These are phyloP conservation scores for Laticauda colubrina DNA, from an alignment of 2,113 vertebrate species.

Conservation along the genomic window DNA sequence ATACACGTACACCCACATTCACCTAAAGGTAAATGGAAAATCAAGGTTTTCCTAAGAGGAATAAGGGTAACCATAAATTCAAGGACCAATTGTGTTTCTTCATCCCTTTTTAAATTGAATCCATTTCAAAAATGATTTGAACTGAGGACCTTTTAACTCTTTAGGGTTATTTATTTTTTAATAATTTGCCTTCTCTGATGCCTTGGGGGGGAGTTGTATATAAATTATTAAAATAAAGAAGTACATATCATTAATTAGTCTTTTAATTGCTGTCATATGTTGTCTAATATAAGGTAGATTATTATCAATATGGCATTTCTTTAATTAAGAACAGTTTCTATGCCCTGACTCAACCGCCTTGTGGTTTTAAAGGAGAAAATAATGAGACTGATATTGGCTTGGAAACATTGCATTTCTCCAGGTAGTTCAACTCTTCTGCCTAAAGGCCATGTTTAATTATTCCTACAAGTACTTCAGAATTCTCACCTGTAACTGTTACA, in stretches of 20 bases:
- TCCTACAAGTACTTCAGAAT: not conserved
- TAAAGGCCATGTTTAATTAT: not conserved
- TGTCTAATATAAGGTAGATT: not conserved
- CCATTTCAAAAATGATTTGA: not conserved
- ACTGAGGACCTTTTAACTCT: not conserved
- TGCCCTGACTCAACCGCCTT: not conserved
- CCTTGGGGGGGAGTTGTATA: not conserved
- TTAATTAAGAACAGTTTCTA: not conserved
- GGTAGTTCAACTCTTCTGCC: not conserved
- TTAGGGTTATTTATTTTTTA: not conserved
- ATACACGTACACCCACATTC: too few relatives aligned
- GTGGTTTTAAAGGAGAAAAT: not conserved
- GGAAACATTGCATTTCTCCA: not conserved
- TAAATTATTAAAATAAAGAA: not conserved
- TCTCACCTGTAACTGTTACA: not conserved
- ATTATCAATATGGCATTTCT: not conserved
- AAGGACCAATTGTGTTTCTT: not conserved
- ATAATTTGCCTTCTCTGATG: not conserved
- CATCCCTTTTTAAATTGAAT: not conserved
- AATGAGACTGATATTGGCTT: not conserved
- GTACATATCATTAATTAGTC: not conserved
- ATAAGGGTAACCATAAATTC: not conserved
- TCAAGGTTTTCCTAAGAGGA: not conserved
- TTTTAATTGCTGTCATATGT: not conserved
- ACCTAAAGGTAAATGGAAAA: not conserved